phyloP scores from a whole-genome alignment of 2,888 invertebrate species.

The Conops quadrifasciatus region DNA sequence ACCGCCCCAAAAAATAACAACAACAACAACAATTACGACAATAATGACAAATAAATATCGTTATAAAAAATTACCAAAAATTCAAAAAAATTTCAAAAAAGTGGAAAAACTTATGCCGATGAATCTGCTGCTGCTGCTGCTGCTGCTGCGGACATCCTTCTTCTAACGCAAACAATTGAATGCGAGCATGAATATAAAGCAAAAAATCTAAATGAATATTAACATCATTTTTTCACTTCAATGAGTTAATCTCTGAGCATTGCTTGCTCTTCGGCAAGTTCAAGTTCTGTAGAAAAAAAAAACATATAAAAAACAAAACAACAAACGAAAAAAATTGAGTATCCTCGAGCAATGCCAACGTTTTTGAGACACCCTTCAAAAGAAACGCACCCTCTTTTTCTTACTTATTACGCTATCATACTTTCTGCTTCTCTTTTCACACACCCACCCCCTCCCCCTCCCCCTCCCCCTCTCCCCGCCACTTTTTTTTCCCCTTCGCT shows the following conservation, averaged over 20 bases:
- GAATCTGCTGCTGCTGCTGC: no score
- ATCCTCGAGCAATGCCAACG: slow-evolving; percentile 8
- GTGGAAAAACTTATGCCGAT: neutral
- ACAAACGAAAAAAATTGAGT: neutral
- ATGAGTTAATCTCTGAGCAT: slow-evolving; percentile 44
- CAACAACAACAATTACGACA: neutral
- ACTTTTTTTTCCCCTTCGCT: neutral
- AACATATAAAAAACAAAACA: neutral
- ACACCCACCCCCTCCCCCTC: neutral
- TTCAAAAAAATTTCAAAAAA: neutral
- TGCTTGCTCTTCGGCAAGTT: slow-evolving; percentile 11
- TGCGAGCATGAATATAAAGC: neutral
- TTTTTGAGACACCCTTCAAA: neutral
- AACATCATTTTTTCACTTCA: slow-evolving; percentile 50
- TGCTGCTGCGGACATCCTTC: no score
- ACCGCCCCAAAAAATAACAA: neutral
- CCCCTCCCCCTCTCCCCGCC: neutral
- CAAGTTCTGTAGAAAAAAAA: neutral
- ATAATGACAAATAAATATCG: neutral
- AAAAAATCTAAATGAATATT: slow-evolving; percentile 44
- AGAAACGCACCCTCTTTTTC: neutral
- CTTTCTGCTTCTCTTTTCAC: neutral
- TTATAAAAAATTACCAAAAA: no score
- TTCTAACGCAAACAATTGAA: no score
- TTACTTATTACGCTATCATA: neutral